Conservation (phyloP, 2,797 vertebrate species). For the Lepus townsendii region DNA sequence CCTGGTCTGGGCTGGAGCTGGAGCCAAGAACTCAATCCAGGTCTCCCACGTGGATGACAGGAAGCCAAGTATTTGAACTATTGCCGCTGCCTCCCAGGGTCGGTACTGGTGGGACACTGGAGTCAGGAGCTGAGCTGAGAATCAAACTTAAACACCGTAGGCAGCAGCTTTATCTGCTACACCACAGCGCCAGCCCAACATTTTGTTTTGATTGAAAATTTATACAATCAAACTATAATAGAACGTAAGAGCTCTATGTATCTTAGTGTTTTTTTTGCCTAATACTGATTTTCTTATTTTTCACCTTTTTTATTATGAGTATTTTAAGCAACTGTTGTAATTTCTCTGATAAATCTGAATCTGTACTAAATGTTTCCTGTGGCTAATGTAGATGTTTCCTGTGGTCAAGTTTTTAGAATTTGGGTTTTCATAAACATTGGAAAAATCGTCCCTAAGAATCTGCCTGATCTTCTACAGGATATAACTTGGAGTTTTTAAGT, state of each 20-base stretch:
- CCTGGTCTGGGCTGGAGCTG: too few species aligned
- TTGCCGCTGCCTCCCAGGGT: too few species aligned
- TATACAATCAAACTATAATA: background rate
- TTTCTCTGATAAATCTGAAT: background rate
- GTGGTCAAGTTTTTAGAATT: background rate
- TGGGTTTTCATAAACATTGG: background rate
- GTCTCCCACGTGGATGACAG: too few species aligned
- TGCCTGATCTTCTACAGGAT: background rate
- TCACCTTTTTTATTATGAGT: background rate
- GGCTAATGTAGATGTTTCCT: background rate
- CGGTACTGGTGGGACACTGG: too few species aligned
- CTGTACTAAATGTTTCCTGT: background rate
- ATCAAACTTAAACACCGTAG: too few species aligned
- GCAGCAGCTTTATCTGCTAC: too few species aligned
- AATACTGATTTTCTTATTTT: constrained; percentile 39
- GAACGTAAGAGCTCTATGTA: background rate
- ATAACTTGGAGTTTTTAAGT: background rate
- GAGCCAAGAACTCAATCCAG: too few species aligned
- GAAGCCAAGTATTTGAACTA: too few species aligned
- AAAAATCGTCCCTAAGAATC: too few species aligned
- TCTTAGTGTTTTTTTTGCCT: too few species aligned
- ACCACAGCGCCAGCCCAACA: background rate
- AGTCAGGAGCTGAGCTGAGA: too few species aligned
- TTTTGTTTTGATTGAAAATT: constrained; percentile 23
- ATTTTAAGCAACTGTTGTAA: background rate